Evolutionary conservation across 2,113 vertebrate species (phyloP), one percentile per base, ranked within the genome.

Genomic region (Ptyas mucosa): DNA sequence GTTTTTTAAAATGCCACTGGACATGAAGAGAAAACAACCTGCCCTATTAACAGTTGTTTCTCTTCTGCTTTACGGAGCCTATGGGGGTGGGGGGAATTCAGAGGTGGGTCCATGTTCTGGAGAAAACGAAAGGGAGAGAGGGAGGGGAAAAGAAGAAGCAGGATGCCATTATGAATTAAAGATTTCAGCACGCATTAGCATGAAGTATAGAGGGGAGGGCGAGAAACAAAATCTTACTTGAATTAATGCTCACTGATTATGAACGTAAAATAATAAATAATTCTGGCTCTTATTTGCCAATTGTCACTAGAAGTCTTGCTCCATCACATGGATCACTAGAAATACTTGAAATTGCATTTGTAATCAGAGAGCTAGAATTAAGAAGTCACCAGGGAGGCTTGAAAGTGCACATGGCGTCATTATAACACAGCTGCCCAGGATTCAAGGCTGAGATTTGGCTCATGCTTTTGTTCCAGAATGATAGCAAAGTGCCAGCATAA

Each of bases 161-260:
- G 3, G 0, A 0, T 20, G 58, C 0, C 0, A n/a, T 57, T 53
- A 93, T 89, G 8, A 91, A 91, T 94, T 93, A 87, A 1, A 94
- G 14, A 89, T 94, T 95, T 90, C 58, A 20, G 86, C 87, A 0
- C 52, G 85, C 61, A 92, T 95, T 94, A 90, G 58, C 91, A 81
- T 75, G 2, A 88, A 95, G 93, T 92, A 81, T 85, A 46, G 51
- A 92, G 46, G 0, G 89, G 69, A 46, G 52, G 23, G 51, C 88
- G 75, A 23, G 53, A 49, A 91, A 93, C 75, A 1, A 39, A 90
- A 86, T 88, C 92, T 95, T 93, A 87, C 81, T 81, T 69, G 3
- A 93, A 89, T 95, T 94, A 95, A 94, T 93, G 95, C 93, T 94
- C 51, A 52, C 58, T 95, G 93, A 92, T 95, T 90, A 87, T 92